Percentiles rank a stretch among this genome's conserved stretches.
These are phyloP conservation scores for Clarias macrocephalus DNA, from an alignment of 2,113 vertebrate genomes.

Conservation along the genomic window DNA sequence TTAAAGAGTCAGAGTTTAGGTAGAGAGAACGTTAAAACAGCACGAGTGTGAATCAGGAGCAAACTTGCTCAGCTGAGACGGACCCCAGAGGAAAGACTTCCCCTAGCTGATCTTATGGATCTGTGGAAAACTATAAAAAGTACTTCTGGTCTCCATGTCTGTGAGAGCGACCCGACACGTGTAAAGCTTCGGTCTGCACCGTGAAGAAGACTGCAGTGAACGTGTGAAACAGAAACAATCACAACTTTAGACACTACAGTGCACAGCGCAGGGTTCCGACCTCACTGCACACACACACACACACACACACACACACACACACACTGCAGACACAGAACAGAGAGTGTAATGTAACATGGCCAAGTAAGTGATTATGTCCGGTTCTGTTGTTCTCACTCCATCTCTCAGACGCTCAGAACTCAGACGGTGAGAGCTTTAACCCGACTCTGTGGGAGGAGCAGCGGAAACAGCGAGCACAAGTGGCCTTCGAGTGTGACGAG, in stretches of 20 bases:
- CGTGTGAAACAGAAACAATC: too few relatives aligned
- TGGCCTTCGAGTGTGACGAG: slow-evolving; percentile 98
- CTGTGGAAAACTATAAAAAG: too few relatives aligned
- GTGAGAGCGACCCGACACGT: neutral
- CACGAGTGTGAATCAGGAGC: too few relatives aligned
- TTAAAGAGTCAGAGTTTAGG: neutral
- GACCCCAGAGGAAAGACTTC: too few relatives aligned
- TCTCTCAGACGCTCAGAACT: slow-evolving; percentile 86
- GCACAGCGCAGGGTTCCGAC: neutral
- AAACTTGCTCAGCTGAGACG: too few relatives aligned
- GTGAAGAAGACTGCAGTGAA: neutral
- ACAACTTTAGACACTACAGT: neutral
- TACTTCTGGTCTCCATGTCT: neutral
- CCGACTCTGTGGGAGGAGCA: slow-evolving; percentile 97
- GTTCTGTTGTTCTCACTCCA: slow-evolving; percentile 18
- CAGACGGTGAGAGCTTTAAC: slow-evolving; percentile 98
- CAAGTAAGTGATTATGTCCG: neutral
- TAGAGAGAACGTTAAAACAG: neutral
- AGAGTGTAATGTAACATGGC: neutral
- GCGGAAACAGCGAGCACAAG: slow-evolving; percentile 93
- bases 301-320: neutral
- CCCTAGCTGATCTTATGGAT: too few relatives aligned
- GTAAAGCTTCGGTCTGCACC: neutral
- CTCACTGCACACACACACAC: neutral
- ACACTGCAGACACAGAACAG: neutral